phyloP scores from a whole-genome alignment of 2,888 invertebrate species.

The Physocephala rufipes region DNA sequence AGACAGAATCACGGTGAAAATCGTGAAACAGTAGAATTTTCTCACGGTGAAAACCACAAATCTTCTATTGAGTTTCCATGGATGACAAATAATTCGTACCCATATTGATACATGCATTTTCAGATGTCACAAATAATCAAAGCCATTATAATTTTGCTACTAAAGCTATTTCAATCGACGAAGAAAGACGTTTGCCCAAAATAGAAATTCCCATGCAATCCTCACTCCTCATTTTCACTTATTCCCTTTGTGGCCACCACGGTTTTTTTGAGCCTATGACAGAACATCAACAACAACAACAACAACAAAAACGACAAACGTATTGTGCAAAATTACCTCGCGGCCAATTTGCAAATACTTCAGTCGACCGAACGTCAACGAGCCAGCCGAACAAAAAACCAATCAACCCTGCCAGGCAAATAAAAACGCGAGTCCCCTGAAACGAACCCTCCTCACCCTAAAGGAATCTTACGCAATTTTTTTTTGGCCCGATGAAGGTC shows the following conservation, averaged over 20 bases:
- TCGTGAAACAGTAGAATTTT: too few relatives aligned
- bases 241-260: background rate
- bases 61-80: too few relatives aligned
- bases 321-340: slow-evolving; percentile 22
- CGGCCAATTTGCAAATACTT: slow-evolving; percentile 31
- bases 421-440: background rate
- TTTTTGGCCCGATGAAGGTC: background rate
- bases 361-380: background rate
- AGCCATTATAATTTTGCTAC: background rate
- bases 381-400: background rate
- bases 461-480: background rate
- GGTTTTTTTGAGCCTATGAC: too few relatives aligned
- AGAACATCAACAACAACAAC: background rate
- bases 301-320: background rate
- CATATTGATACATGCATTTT: too few relatives aligned
- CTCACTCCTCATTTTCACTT: background rate
- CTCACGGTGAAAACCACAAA: too few relatives aligned
- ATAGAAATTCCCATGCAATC: slow-evolving; percentile 9
- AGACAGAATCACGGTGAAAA: too few relatives aligned
- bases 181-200: background rate
- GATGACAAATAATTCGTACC: too few relatives aligned
- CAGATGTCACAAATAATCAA: too few relatives aligned
- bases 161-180: background rate
- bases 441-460: background rate
- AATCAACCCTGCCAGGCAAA: slow-evolving; percentile 10